Conservation (phyloP, 1,140 invertebrate genomes). For the Drosophila albomicans region DNA sequence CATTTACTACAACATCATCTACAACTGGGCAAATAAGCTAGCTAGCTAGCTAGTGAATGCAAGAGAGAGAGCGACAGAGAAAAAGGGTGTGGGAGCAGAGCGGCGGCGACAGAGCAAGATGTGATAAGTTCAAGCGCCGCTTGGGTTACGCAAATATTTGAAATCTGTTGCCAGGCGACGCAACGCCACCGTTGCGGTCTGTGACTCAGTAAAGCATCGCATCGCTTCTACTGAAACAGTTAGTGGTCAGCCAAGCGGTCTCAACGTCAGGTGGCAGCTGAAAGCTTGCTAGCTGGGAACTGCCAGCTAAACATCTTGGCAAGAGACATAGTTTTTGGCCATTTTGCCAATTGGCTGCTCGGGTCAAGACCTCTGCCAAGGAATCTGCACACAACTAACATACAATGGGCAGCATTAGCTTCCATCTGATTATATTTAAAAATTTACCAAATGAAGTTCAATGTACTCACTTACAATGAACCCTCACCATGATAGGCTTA, state of each 20-base stretch:
- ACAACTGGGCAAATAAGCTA: constrained; percentile 61
- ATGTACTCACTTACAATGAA: neutral
- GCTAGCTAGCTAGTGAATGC: constrained; percentile 12
- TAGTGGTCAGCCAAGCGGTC: constrained; percentile 30
- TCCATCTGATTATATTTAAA: neutral
- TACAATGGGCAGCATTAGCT: neutral
- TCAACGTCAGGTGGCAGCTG: constrained; percentile 32
- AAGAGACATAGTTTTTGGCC: constrained; percentile 30
- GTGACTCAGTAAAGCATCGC: constrained; percentile 45
- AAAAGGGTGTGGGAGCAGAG: constrained; percentile 11
- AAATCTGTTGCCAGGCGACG: constrained; percentile 65
- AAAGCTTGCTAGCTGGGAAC: neutral
- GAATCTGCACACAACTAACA: neutral
- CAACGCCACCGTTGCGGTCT: constrained; percentile 25
- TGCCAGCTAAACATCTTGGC: neutral
- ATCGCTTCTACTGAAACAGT: constrained; percentile 8
- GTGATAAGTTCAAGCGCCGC: constrained; percentile 50
- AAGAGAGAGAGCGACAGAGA: neutral
- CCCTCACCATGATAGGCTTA: neutral
- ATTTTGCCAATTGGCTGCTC: constrained; percentile 31
- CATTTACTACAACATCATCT: constrained; percentile 27
- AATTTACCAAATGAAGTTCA: neutral
- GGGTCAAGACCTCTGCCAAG: constrained; percentile 12
- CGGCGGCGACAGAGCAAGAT: neutral
- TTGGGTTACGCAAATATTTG: constrained; percentile 68